phyloP scores from a whole-genome alignment of 1,140 invertebrate genomes.

The Gonioctena quinquepunctata region DNA sequence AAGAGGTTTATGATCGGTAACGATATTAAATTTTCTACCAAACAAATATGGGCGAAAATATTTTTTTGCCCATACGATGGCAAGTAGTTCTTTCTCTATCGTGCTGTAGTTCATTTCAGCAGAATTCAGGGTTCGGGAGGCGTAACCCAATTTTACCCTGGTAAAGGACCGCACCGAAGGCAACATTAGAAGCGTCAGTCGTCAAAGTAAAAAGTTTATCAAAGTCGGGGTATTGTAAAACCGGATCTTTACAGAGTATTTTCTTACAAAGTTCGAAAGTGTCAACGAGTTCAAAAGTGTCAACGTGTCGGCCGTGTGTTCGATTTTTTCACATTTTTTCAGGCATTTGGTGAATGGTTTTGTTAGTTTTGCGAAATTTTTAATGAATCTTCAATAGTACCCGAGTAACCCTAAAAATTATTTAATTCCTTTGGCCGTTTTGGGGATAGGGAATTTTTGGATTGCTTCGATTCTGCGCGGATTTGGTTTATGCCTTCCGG shows the following conservation, averaged over 20 bases:
- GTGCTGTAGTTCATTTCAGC: slow-evolving; percentile 36
- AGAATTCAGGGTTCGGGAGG: slow-evolving; percentile 26
- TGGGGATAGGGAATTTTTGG: neutral
- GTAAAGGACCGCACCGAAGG: no score
- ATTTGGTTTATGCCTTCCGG: no score
- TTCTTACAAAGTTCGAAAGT: no score
- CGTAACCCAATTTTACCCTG: no score
- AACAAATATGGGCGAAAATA: slow-evolving; percentile 9
- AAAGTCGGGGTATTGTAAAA: no score
- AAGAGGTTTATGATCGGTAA: no score
- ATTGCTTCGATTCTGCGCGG: neutral
- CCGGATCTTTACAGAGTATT: no score
- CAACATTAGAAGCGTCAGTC: no score
- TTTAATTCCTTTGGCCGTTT: neutral
- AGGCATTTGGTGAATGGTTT: neutral
- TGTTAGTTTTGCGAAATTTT: neutral
- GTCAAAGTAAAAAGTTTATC: no score
- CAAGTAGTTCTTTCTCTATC: slow-evolving; percentile 52
- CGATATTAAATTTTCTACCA: no score
- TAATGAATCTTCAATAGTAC: neutral
- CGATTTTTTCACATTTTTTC: neutral
- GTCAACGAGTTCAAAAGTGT: no score
- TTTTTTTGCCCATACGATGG: slow-evolving; percentile 18
- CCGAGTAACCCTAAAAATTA: neutral
- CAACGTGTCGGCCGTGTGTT: no score